These are phyloP conservation scores for Xanthorhoe designata DNA, from an alignment of 2,888 invertebrate genomes.

Conservation along the genomic window DNA sequence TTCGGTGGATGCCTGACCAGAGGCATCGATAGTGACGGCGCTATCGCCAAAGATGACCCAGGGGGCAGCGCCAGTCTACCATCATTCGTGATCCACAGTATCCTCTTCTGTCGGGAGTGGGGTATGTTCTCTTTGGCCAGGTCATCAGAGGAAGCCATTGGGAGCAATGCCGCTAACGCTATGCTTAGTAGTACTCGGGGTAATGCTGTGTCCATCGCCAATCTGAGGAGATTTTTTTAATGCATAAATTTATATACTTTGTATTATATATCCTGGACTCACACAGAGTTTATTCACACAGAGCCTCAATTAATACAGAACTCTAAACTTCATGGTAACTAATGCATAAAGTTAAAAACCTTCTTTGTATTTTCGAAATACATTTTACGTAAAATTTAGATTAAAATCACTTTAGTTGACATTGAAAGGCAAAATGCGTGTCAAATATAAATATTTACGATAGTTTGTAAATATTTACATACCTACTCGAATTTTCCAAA, in stretches of 20 bases:
- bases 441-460: no score
- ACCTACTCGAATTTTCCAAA: not conserved
- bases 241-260: no score
- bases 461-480: constrained; percentile 17
- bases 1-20: constrained; percentile 94
- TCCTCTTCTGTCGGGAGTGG: constrained; percentile 92
- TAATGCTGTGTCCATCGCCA: constrained; percentile 76
- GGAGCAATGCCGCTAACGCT: constrained; percentile 75
- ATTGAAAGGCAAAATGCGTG: not conserved
- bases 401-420: constrained; percentile 1
- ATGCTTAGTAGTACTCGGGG: constrained; percentile 78
- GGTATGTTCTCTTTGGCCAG: constrained; percentile 76
- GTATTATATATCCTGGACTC: no score
- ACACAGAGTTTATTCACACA: no score
- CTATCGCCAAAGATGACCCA: constrained; percentile 91
- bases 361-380: not conserved
- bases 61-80: constrained; percentile 93
- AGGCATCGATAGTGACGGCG: constrained; percentile 92
- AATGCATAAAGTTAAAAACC: not conserved
- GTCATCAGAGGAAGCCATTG: constrained; percentile 70
- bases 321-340: no score
- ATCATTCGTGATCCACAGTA: constrained; percentile 94
- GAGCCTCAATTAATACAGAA: not conserved
- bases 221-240: constrained; percentile 48
- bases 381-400: not conserved